Evolutionary conservation across 2,888 invertebrate species (phyloP).

Genomic region (Ephialtes manifestator): DNA sequence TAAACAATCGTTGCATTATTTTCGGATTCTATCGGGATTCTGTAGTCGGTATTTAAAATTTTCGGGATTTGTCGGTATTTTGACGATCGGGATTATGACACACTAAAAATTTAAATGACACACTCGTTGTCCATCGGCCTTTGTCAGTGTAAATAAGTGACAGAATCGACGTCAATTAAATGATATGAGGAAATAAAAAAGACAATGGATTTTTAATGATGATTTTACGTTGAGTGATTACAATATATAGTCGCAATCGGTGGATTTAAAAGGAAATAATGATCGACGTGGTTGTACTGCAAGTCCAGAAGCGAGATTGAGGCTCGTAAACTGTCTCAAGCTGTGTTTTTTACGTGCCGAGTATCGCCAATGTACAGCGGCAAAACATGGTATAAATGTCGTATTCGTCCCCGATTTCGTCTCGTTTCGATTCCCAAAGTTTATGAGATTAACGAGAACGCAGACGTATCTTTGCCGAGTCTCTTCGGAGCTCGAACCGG

Average conservation of each 20-base stretch:
- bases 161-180: not conserved
- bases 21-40: no score
- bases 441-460: constrained; percentile 70
- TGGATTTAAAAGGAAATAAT: constrained; percentile 22
- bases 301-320: constrained; percentile 47
- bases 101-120: no score
- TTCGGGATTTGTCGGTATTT: no score
- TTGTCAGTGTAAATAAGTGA: not conserved
- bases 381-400: constrained; percentile 70
- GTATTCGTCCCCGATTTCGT: constrained; percentile 65
- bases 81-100: no score
- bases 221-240: constrained; percentile 2
- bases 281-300: constrained; percentile 16
- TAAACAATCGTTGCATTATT: no score
- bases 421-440: constrained; percentile 64
- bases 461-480: constrained; percentile 49
- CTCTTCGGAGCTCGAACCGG: constrained; percentile 13
- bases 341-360: constrained; percentile 30
- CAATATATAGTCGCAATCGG: not conserved
- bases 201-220: constrained; percentile 25
- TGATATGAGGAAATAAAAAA: constrained; percentile 1
- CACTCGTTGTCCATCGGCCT: not conserved
- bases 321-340: constrained; percentile 62
- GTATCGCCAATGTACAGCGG: constrained; percentile 43
- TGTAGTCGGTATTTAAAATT: no score